Base-by-base conservation (phyloP, 2,797 vertebrate species). In the Phrynocephalus guinanensis region DNA sequence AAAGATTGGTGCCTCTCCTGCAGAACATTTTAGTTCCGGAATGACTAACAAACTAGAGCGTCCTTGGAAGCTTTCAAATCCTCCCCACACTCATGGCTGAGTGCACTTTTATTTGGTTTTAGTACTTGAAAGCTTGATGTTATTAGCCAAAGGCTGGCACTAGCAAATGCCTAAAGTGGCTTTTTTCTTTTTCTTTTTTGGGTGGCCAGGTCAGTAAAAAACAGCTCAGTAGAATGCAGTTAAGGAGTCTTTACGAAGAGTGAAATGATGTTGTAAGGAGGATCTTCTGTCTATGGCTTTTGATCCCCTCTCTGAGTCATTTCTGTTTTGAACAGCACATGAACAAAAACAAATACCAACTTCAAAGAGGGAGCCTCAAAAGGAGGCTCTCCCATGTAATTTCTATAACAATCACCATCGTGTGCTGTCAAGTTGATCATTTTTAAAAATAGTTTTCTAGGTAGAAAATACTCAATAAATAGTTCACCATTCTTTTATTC, bases 1-100 rank as follows among this genome's bases (percentile, higher is more conserved):
- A 44, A 87, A 83, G 50, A 2, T 56, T 2, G 9, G 52, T 56
- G 52, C 52, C 52, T 56, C 50, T 87, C 44, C 73, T 38, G 3
- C 38, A 33, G 11, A 38, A 78, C 22, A 26, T 38, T 78, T 70
- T 70, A 70, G n/a, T 63, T 63, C 16, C 60, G 22, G 73, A 52
- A 70, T 68, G 30, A 50, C 50, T 83, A 56, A 83, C 72, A 56
- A 48, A 83, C 5, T n/a, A 30, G 26, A 15, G 28, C 22, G 13
- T 60, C 67, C 50, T 82, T 10, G 79, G 67, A 86, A 89, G 88
- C 66, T 72, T 89, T 83, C 44, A 60, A 83, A 86, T 60, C 67
- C 30, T 73, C 52, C 30, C 79, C 52, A 63, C 33, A 16, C 67
- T 79, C 83, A 86, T 66, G 79, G 67, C 38, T 63, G 18, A 72